Evolutionary conservation across 2,888 invertebrate genomes (phyloP), one percentile per base, ranked within the genome.

Genomic region (Aphodius sticticus): DNA sequence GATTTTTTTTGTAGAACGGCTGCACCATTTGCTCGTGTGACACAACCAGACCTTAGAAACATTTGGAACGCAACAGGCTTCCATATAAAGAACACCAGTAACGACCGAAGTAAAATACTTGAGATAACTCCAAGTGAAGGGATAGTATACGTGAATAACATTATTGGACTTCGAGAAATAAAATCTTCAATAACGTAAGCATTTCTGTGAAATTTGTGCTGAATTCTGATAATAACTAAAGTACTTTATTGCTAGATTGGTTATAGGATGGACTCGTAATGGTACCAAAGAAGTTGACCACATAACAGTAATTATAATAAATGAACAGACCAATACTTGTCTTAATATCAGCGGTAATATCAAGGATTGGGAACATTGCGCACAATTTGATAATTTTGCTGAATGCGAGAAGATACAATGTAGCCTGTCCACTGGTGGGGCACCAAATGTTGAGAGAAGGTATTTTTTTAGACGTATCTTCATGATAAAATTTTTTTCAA

Each of bases 71-170:
- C 80, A 76, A 81, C 76, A 72, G 81, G 85, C 78, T 87, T 85
- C 78, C 77, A 72, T 15, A 81, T 86, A 70, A 79, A 79, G 77
- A 70, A 77, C 16, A 15, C 37, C 79, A 69, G 16, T 26, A 35
- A 53, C 79, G 81, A 82, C 69, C 78, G 70, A 16, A 76, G 76
- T 69, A 78, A 69, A 38, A 81, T 80, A 2, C 79, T 87, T 76
- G 86, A 85, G 14, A 88, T 93, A 7, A 93, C 93, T 0, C 84
- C 86, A 12, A 84, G 82, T 0, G 91, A 90, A 69, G 93, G 93
- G 6, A 93, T 93, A 82, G 84, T 93, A 35, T 93, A 90, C 85
- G 91, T 93, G 0, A 87, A 88, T 14, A 89, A 92, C 85, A 86
- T 89, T 6, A 85, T 88, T 2, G 87, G 89, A 0, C 85, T 93